Conservation (phyloP, 2,113 vertebrate genomes). For the Talpa occidentalis region DNA sequence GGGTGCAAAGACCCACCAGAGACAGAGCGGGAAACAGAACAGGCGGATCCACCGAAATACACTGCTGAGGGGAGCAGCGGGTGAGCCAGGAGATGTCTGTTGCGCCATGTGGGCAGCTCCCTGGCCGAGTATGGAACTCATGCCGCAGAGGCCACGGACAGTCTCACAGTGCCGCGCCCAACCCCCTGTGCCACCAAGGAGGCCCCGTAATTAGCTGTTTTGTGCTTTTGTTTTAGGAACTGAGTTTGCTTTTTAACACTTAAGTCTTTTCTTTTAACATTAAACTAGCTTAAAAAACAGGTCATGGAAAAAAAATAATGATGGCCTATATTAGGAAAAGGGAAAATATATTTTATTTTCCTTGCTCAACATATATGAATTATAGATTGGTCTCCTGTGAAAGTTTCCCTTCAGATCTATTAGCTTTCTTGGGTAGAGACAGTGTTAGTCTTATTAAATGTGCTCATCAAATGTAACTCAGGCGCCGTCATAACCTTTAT, state of each 20-base stretch:
- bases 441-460: conserved; percentile 21
- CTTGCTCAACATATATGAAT: neutral
- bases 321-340: neutral
- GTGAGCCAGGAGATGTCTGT: too few species aligned
- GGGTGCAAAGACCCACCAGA: too few species aligned
- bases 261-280: neutral
- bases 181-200: too few species aligned
- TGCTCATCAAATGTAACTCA: conserved; percentile 51
- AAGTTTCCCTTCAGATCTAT: neutral
- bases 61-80: too few species aligned
- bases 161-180: too few species aligned
- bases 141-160: too few species aligned
- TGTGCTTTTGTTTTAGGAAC: neutral
- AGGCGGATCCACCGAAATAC: too few species aligned
- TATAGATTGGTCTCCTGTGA: neutral
- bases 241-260: neutral
- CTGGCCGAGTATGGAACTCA: too few species aligned
- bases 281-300: neutral
- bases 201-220: neutral
- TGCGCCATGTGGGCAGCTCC: too few species aligned
- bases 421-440: conserved; percentile 40
- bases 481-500: conserved; percentile 52
- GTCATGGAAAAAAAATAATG: neutral
- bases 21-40: too few species aligned
- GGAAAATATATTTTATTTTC: neutral